Base-by-base conservation (phyloP, 2,888 invertebrate species). In the Cybosia mesomella region DNA sequence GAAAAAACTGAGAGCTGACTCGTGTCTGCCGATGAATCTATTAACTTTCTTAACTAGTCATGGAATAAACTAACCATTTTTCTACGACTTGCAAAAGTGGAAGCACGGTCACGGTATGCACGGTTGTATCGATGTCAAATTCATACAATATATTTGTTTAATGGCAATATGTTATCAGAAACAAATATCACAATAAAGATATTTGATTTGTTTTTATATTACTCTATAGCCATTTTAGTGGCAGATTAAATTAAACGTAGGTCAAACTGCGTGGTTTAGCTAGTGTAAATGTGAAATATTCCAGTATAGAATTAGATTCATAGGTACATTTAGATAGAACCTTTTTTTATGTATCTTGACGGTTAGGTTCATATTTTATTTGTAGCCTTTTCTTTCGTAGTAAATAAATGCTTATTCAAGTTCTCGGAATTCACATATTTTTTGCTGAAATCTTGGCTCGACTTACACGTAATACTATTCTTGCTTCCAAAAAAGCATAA, bases 371-470 rank as follows among this genome's bases (percentile, higher is more conserved):
- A 55, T 24, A 55, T 15, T 55, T 24, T 55, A 49, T 55, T 55
- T 55, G 24, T 24, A 24, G 2, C 28, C 24, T 28, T 55, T 55
- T 55, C 24, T 55, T 28, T 55, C 15, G 24, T 55, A 28, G 24
- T 8, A 55, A 55, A 55, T 55, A 55, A 55, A 24, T 24, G 8
- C 55, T 55, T 15, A 54, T 11, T 15, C 28, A 55, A 15, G 15
- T 55, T 55, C 55, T 55, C 24, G 15, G 28, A 55, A 28, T 8
- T 15, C 24, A 28, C 15, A 84, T 84, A 84, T 82, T 83, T 49
- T 81, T 81, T 76, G 72, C 77, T 77, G 73, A 76, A 72, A 73
- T 80, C 55, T 24, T 55, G 55, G 24, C 49, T 18, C 18, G 49
- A 1, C n/a, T 49, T 43, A 43, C 43, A 43, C 28, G 28, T 28